These are phyloP conservation scores for Pogoniulus pusillus DNA, from an alignment of 2,797 vertebrate species.

Conservation along the genomic window DNA sequence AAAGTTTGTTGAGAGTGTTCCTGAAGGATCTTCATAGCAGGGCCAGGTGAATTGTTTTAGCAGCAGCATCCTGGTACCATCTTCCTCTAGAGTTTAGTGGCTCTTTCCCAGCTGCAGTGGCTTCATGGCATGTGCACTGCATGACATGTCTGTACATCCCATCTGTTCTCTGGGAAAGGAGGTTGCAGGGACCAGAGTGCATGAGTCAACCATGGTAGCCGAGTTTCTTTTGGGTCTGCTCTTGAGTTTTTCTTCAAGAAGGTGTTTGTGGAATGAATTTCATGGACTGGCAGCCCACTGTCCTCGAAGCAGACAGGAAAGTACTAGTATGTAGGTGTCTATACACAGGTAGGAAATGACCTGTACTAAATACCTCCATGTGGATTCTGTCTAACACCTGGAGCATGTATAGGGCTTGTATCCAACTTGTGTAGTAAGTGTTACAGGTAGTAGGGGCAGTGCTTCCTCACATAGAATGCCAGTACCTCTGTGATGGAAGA, in stretches of 20 bases:
- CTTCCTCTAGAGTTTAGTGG: neutral
- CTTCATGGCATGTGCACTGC: rapidly evolving
- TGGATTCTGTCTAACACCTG: rapidly evolving
- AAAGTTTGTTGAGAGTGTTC: neutral
- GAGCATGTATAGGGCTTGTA: neutral
- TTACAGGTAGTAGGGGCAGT: neutral
- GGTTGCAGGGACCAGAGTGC: neutral
- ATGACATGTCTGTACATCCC: rapidly evolving
- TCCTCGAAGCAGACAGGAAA: neutral
- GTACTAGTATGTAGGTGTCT: neutral
- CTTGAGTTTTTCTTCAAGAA: neutral
- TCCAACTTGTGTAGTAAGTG: rapidly evolving
- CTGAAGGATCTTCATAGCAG: neutral
- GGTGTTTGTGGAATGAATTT: neutral
- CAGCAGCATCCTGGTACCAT: neutral
- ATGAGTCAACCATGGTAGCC: rapidly evolving
- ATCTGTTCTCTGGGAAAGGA: neutral
- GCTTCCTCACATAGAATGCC: neutral
- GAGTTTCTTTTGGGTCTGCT: neutral
- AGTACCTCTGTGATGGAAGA: neutral
- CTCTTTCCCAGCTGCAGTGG: neutral
- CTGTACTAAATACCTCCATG: neutral
- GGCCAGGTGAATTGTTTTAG: neutral
- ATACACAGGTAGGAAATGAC: neutral
- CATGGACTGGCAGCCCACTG: neutral